These are phyloP conservation scores for Dilophus febrilis DNA, from an alignment of 2,888 invertebrate species.

Conservation along the genomic window DNA sequence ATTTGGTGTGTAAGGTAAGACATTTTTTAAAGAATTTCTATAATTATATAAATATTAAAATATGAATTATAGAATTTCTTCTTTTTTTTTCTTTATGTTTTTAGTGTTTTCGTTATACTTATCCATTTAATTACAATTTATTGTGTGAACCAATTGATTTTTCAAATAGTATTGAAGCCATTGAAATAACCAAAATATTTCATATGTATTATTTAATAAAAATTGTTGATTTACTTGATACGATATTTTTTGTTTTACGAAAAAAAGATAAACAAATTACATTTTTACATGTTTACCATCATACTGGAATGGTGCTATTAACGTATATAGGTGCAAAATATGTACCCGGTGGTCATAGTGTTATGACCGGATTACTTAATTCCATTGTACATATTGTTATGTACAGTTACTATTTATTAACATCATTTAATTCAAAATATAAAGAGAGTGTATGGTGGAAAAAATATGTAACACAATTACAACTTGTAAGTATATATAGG, in stretches of 20 bases:
- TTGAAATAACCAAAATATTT: conserved; percentile 30
- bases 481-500: conserved; percentile 41
- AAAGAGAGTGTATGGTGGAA: conserved; percentile 61
- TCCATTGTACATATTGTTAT: conserved; percentile 56
- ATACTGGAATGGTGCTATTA: conserved; percentile 57
- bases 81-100: conserved; percentile 10
- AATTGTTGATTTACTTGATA: conserved; percentile 7
- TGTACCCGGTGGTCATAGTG: conserved; percentile 44
- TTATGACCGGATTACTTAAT: conserved; percentile 48
- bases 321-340: conserved; percentile 42
- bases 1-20: neutral
- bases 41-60: neutral
- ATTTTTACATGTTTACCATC: conserved; percentile 76
- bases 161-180: conserved; percentile 29
- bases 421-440: conserved; percentile 48
- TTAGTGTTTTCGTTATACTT: conserved; percentile 26
- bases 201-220: conserved; percentile 23
- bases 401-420: conserved; percentile 59
- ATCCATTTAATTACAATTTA: conserved; percentile 35
- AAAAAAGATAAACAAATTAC: conserved; percentile 70
- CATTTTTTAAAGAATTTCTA: conserved; percentile 1
- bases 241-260: conserved; percentile 59
- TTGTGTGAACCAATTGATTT: conserved; percentile 42
- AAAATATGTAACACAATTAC: conserved; percentile 58
- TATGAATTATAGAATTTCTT: neutral